A percentile compares a stretch with the other conserved stretches of the same genome.
Conservation (phyloP, 2,113 vertebrate genomes). For the Saccopteryx leptura region DNA sequence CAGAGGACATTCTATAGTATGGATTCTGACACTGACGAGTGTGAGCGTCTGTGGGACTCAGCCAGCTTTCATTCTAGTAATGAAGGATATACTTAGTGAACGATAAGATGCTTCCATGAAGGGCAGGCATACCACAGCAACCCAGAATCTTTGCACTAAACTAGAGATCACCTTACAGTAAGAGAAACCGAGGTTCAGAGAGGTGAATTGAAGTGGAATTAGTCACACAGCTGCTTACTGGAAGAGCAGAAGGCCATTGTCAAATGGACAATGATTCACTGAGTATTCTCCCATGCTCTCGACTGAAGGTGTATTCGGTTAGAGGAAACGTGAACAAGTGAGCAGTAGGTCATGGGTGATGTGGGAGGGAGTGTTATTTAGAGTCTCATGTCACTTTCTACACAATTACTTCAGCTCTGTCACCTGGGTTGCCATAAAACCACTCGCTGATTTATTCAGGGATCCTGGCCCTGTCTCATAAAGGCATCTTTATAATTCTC, state of each 20-base stretch:
- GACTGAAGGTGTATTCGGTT: neutral
- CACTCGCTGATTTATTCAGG: constrained; percentile 68
- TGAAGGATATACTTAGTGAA: neutral
- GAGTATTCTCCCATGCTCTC: neutral
- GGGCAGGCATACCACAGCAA: neutral
- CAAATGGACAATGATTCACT: neutral
- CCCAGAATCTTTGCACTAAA: neutral
- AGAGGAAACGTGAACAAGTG: neutral
- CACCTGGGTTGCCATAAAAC: constrained; percentile 66
- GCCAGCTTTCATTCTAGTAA: neutral
- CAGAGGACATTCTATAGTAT: neutral
- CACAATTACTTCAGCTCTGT: constrained; percentile 65
- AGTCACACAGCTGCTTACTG: neutral
- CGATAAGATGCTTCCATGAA: neutral
- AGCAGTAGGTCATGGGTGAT: constrained; percentile 25
- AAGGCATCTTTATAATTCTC: constrained; percentile 68
- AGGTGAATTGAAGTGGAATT: neutral
- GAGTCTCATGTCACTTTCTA: constrained; percentile 64
- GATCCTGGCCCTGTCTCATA: constrained; percentile 52
- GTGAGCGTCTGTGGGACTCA: neutral
- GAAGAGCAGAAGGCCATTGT: neutral
- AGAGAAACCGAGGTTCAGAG: constrained; percentile 44
- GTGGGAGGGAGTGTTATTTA: constrained; percentile 63
- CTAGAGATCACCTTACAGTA: neutral
- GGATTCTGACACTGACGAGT: neutral